Evolutionary conservation across 2,113 vertebrate species (phyloP), one percentile per base, ranked within the genome.

Genomic region (Mastomys coucha): DNA sequence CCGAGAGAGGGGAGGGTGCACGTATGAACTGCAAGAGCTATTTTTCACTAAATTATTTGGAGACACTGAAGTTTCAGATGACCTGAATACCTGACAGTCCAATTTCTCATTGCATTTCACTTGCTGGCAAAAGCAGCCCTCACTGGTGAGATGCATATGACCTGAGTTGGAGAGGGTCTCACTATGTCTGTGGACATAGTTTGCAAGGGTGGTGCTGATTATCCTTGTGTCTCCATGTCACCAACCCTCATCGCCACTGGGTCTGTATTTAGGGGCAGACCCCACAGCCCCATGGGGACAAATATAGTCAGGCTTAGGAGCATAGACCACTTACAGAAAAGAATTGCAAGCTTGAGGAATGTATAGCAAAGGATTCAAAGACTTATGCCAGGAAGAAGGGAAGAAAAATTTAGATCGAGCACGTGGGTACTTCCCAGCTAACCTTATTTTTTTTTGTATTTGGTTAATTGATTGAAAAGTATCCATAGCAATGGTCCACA

Each of bases 41-140:
- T 95, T 97, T 65, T 95, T 96, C 53, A 92, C 76, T 92, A 51
- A 78, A 86, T 91, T 65, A 86, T 95, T 95, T 53, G 28, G 88
- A 91, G 89, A 91, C n/a, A 36, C 60, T 22, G 67, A 97, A 90
- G 94, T 91, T 80, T 97, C 81, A 87, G 76, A n/a, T 92, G 91
- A 93, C 53, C 76, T 49, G 56, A 88, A 80, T 94, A 80, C 31
- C 33, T 16, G 2, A 82, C 94, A 88, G 11, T 33, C n/a, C 12
- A 26, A 0, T 45, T 17, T 14, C 36, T 45, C 67, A 8, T 20
- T 69, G 16, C 1, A 1, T 7, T 42, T 93, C 14, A 67, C 19
- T 94, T n/a, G 24, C 8, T 92, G 39, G 80, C n/a, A 77, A 70
- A 67, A 69, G 45, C 60, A 63, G 31, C 14, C n/a, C 33, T 5